phyloP scores from a whole-genome alignment of 2,113 vertebrate species.

The Lycocorax pyrrhopterus region DNA sequence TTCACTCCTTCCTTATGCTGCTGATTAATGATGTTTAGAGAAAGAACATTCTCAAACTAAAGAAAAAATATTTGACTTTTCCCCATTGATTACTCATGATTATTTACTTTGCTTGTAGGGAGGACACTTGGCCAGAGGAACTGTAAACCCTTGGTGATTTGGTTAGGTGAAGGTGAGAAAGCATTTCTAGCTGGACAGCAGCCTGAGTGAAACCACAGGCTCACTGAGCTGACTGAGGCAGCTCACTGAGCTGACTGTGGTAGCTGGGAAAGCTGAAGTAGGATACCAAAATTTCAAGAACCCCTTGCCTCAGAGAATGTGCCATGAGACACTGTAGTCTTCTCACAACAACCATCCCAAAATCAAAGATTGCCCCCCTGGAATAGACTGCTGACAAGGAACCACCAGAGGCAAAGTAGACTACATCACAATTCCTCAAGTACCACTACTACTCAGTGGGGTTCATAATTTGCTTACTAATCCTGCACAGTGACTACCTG shows the following conservation, averaged over 20 bases:
- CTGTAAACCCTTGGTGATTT: not conserved
- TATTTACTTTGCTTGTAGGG: not conserved
- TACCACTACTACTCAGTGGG: not conserved
- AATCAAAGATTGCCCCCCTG: not conserved
- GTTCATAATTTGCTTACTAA: not conserved
- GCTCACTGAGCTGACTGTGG: not conserved
- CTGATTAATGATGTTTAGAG: not conserved
- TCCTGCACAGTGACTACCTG: not conserved
- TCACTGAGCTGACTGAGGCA: not conserved
- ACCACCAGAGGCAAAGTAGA: not conserved
- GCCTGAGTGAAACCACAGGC: not conserved
- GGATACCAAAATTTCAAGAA: not conserved
- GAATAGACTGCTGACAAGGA: not conserved
- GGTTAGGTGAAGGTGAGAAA: not conserved
- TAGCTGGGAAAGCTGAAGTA: not conserved
- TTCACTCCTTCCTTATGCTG: not conserved
- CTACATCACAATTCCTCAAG: not conserved
- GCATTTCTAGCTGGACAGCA: not conserved
- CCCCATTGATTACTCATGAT: not conserved
- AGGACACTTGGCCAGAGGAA: not conserved
- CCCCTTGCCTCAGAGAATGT: not conserved
- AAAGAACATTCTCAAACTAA: not conserved
- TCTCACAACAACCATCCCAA: not conserved
- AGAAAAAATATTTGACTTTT: not conserved
- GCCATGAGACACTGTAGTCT: not conserved